Conservation (phyloP, 2,797 vertebrate genomes). For the Sciurus carolinensis region DNA sequence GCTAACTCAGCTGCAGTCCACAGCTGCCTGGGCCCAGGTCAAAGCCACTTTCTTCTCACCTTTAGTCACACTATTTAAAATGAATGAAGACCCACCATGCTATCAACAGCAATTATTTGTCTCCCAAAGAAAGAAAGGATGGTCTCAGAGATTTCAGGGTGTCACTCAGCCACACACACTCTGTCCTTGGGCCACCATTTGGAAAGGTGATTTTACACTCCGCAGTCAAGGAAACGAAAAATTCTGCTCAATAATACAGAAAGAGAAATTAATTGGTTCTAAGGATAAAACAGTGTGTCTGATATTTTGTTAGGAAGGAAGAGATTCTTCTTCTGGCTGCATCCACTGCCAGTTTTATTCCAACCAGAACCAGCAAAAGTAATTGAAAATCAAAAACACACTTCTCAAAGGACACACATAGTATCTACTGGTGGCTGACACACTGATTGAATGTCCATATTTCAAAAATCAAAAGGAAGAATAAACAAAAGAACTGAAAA, state of each 20-base stretch:
- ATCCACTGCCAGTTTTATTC: neutral
- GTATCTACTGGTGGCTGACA: neutral
- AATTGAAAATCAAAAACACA: neutral
- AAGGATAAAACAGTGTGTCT: too few relatives aligned
- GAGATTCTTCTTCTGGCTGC: neutral
- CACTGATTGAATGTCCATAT: neutral
- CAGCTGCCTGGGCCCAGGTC: neutral
- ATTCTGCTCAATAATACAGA: neutral
- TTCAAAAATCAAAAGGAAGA: too few relatives aligned
- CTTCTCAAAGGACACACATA: neutral
- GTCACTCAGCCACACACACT: neutral
- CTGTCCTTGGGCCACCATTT: neutral
- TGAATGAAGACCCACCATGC: too few relatives aligned
- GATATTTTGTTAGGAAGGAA: too few relatives aligned
- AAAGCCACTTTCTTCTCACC: neutral
- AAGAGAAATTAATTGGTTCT: neutral
- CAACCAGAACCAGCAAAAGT: neutral
- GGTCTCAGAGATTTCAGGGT: neutral
- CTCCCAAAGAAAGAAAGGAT: neutral
- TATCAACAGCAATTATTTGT: neutral
- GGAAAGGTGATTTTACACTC: neutral
- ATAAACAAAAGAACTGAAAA: neutral
- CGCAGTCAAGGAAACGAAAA: neutral
- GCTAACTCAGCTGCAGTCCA: too few relatives aligned
- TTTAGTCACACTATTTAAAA: neutral